Base-by-base conservation (phyloP, 2,888 invertebrate genomes). In the Scaptomyza parva region DNA sequence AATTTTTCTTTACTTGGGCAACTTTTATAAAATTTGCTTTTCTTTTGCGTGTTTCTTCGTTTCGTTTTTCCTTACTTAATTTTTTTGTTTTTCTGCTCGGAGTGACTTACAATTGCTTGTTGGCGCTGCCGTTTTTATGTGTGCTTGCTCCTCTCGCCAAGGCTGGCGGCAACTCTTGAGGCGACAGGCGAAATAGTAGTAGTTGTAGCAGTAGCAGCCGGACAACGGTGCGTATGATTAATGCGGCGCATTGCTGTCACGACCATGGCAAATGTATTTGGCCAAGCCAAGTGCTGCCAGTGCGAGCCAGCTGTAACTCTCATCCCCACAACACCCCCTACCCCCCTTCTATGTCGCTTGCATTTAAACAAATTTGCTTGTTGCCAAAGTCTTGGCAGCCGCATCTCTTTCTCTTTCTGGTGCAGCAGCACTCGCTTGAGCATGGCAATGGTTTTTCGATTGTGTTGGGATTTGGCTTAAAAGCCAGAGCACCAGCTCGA, bases 211-310 rank as follows among this genome's bases (percentile, higher is more conserved):
- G 12, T 22, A 12, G 51, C 51, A 37, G 50, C 41, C 71, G 74
- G 76, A 70, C 76, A 33, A 64, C 61, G 61, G 75, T 76, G 76
- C 76, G 78, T 76, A 76, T 76, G 78, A 78, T 78, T 76, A 76
- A 76, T 78, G 70, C 66, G 54, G 59, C 59, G 48, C 68, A 54
- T 35, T 44, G 45, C 61, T 65, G 64, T 58, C 53, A 52, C 26
- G 50, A 43, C 47, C 47, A 47, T 51, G 37, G 57, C 66, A 76
- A 76, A 44, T 67, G 67, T 67, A 76, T 59, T 55, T 75, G 68
- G 69, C 39, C 62, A 47, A 47, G 45, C 45, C 61, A 61, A 52
- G 9, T 51, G 41, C 18, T 47, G 24, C 22, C 24, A n/a, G n/a
- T n/a, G n/a, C 30, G 9, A 28, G 37, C 48, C 41, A 28, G 37